Evolutionary conservation across 1,140 invertebrate species (phyloP).

Genomic region (Thaumetopoea pityocampa): DNA sequence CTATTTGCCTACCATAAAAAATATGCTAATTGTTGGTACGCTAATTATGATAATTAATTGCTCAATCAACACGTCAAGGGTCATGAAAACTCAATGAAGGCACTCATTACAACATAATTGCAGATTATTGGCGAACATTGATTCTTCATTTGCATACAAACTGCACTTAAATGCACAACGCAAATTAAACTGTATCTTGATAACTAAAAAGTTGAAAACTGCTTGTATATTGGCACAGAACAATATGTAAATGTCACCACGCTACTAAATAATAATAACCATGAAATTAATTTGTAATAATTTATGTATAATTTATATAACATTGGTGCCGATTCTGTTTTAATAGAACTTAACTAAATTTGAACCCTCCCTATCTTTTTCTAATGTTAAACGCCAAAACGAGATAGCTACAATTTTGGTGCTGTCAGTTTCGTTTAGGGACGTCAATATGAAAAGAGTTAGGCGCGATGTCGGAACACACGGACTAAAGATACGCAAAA

Average conservation of each 20-base stretch:
- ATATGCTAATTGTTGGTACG: no score
- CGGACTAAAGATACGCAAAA: no score
- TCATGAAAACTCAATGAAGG: slow-evolving; percentile 9
- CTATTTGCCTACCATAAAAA: no score
- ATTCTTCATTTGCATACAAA: slow-evolving; percentile 15
- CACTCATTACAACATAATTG: slow-evolving; percentile 15
- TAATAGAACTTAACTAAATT: no score
- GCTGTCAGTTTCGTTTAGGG: no score
- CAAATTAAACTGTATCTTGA: neutral
- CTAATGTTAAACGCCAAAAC: no score
- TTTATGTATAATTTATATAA: slow-evolving; percentile 3
- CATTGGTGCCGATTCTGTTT: slow-evolving; percentile 1
- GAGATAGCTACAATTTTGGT: no score
- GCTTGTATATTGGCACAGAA: neutral
- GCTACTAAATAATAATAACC: slow-evolving; percentile 11
- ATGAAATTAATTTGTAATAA: slow-evolving; percentile 10
- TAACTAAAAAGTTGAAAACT: neutral
- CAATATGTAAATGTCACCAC: slow-evolving; percentile 9
- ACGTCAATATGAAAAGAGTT: no score
- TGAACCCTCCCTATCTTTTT: no score
- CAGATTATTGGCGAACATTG: slow-evolving; percentile 16
- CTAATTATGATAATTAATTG: slow-evolving; percentile 15
- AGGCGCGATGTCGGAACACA: no score
- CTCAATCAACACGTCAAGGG: slow-evolving; percentile 16
- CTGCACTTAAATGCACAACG: slow-evolving; percentile 2